phyloP scores from a whole-genome alignment of 2,797 vertebrate species.

The Momotus momota region DNA sequence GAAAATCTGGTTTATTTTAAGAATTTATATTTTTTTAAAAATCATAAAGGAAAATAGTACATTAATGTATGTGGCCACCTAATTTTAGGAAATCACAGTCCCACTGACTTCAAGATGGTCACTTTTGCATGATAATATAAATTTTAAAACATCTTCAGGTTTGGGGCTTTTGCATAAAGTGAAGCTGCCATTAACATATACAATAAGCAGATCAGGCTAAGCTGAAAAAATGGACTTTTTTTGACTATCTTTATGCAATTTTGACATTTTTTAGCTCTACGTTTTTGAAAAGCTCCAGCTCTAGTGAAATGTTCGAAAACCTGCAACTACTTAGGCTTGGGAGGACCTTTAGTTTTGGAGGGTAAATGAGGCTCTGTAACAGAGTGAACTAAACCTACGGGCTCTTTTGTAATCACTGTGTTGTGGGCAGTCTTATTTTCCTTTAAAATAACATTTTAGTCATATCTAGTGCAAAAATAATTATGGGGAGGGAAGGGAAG shows the following conservation, averaged over 20 bases:
- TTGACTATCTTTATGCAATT: not conserved
- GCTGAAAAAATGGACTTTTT: not conserved
- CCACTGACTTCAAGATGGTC: not conserved
- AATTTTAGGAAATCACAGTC: not conserved
- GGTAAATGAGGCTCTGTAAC: not conserved
- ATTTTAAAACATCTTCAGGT: not conserved
- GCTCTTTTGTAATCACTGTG: not conserved
- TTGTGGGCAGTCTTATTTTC: not conserved
- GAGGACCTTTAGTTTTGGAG: not conserved
- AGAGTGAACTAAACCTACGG: not conserved
- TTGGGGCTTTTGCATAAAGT: not conserved
- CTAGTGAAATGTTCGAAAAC: not conserved
- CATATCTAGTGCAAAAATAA: not conserved
- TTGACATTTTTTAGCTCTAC: not conserved
- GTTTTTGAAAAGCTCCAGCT: not conserved
- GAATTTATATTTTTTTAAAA: not conserved
- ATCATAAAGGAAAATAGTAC: not conserved
- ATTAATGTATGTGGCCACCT: not conserved
- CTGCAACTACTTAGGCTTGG: not conserved
- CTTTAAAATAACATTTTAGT: not conserved
- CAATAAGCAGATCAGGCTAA: not conserved
- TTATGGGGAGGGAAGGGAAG: too few species aligned
- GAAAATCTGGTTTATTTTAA: not conserved
- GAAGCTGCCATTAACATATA: not conserved
- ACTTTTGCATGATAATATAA: not conserved